Evolutionary conservation across 1,140 invertebrate species (phyloP).

Genomic region (Akabosia matsudoensis): DNA sequence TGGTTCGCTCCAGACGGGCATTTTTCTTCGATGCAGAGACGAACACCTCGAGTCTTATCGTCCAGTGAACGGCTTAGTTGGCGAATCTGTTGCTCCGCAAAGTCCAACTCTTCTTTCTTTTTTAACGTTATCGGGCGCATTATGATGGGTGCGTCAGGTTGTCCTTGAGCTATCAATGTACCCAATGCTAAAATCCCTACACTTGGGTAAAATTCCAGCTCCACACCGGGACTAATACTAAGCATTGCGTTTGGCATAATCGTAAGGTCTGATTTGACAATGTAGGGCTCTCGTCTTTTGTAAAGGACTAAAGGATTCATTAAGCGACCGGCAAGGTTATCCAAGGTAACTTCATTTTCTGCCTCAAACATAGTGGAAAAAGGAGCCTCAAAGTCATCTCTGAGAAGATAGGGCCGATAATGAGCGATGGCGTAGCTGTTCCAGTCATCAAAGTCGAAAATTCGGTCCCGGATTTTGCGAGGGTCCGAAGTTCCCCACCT

Average conservation of each 20-base stretch:
- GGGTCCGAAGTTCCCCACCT: slow-evolving; percentile 78
- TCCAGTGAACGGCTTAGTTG: slow-evolving; percentile 23
- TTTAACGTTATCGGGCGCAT: slow-evolving; percentile 66
- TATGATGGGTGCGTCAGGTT: slow-evolving; percentile 70
- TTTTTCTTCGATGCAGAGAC: slow-evolving; percentile 50
- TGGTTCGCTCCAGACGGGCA: slow-evolving; percentile 49
- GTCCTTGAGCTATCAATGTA: slow-evolving; percentile 78
- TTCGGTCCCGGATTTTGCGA: slow-evolving; percentile 70
- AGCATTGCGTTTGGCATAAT: slow-evolving; percentile 88
- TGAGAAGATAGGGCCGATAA: slow-evolving; percentile 80
- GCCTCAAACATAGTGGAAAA: slow-evolving; percentile 66
- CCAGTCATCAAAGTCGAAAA: slow-evolving; percentile 99
- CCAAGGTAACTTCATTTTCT: slow-evolving; percentile 57
- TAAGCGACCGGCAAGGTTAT: slow-evolving; percentile 80
- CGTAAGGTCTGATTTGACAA: slow-evolving; percentile 86
- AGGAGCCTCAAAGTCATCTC: slow-evolving; percentile 69
- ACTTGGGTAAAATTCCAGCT: slow-evolving; percentile 91
- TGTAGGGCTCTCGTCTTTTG: slow-evolving; percentile 67
- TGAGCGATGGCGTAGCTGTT: slow-evolving; percentile 92
- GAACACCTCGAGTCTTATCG: slow-evolving; percentile 38
- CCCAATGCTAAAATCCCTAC: slow-evolving; percentile 96
- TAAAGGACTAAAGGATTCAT: slow-evolving; percentile 68
- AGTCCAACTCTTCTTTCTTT: slow-evolving; percentile 35
- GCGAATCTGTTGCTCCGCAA: slow-evolving; percentile 21
- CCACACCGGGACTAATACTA: slow-evolving; percentile 82